Conservation (phyloP, 2,888 invertebrate genomes). For the Scaptodrosophila latifasciaeformis region DNA sequence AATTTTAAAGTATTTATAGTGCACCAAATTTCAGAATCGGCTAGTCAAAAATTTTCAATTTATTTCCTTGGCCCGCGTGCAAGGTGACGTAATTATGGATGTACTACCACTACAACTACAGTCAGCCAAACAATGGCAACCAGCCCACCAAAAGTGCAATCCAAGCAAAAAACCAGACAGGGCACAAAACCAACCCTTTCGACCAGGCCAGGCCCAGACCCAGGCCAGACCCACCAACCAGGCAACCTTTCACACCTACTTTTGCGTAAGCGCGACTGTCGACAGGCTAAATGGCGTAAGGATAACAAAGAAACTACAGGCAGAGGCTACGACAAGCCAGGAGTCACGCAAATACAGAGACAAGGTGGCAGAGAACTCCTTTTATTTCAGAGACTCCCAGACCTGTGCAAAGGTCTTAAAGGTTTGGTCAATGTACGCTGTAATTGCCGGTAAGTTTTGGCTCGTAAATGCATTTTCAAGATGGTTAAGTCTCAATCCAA, state of each 20-base stretch:
- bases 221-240: neutral
- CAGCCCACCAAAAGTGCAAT: conserved; percentile 57
- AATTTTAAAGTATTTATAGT: too few species aligned
- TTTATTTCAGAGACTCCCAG: too few species aligned
- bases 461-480: neutral
- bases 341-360: too few species aligned
- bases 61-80: conserved; percentile 2
- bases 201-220: conserved; percentile 19
- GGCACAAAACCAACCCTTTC: conserved; percentile 38
- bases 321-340: neutral
- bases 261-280: conserved; percentile 1
- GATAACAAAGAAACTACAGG: conserved; percentile 2
- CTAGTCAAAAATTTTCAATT: too few species aligned
- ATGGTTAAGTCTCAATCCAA: conserved; percentile 13
- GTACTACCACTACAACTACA: conserved; percentile 36
- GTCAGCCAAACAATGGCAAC: conserved; percentile 12
- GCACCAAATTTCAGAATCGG: too few species aligned
- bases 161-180: conserved; percentile 22
- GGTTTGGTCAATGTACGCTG: too few species aligned
- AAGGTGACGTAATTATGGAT: conserved; percentile 68
- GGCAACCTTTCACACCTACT: neutral
- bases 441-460: neutral
- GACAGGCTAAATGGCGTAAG: conserved; percentile 4
- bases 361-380: too few species aligned
- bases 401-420: too few species aligned